phyloP scores from a whole-genome alignment of 35 echinoderm and acorn worm genomes.

The Chiridota heheva region DNA sequence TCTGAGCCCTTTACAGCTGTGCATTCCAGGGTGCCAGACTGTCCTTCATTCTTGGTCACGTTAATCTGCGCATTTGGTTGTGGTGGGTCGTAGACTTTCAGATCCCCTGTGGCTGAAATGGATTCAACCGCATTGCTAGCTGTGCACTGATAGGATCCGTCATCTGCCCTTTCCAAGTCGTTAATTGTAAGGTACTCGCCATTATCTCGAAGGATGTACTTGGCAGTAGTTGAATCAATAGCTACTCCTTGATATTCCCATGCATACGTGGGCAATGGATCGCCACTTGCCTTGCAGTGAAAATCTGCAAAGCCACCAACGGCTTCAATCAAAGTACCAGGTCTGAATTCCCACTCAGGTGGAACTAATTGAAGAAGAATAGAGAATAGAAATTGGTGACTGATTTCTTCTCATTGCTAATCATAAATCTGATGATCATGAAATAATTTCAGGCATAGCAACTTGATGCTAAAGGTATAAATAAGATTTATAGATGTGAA shows the following conservation, averaged over 20 bases:
- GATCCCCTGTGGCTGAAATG: conserved; percentile 13
- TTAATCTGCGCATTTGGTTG: conserved; percentile 16
- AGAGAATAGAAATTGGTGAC: too few species aligned
- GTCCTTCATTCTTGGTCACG: conserved; percentile 6
- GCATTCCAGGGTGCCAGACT: not conserved
- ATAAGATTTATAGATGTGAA: too few species aligned
- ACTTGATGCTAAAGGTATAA: too few species aligned
- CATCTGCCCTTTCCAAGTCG: conserved; percentile 14
- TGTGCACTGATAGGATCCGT: conserved; percentile 17
- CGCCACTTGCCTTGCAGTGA: conserved; percentile 32
- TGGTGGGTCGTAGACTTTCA: conserved; percentile 17
- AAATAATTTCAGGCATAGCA: too few species aligned
- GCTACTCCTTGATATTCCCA: not conserved
- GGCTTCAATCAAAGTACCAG: conserved; percentile 3
- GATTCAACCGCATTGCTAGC: conserved; percentile 6
- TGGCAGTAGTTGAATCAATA: not conserved
- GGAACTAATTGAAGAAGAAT: conserved; percentile 17
- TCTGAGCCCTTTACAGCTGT: conserved; percentile 19
- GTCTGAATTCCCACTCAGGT: conserved; percentile 19
- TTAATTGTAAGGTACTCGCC: conserved; percentile 41
- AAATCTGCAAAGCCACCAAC: conserved; percentile 11
- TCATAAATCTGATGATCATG: too few species aligned
- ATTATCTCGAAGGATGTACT: not conserved
- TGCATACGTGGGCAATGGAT: conserved; percentile 9
- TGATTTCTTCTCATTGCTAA: too few species aligned